Base-by-base conservation (phyloP, 2,797 vertebrate genomes). In the Phylloscopus collybita region DNA sequence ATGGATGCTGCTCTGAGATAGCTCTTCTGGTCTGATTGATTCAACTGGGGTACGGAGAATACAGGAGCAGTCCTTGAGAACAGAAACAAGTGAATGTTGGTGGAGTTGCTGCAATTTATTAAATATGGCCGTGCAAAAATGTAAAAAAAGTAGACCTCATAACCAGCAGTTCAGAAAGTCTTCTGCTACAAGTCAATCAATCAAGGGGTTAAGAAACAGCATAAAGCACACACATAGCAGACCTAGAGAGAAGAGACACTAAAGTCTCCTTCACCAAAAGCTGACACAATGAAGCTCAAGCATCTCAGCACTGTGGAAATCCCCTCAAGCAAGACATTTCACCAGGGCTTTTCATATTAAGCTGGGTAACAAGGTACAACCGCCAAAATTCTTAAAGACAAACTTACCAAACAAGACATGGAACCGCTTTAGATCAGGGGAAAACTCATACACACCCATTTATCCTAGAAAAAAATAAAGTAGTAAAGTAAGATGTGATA, bases 341-440 rank as follows among this genome's bases (percentile, higher is more conserved):
- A 76, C 16, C 17, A 71, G 32, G 57, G 84, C 23, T 50, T 60
- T 87, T 80, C 56, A 60, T 42, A 50, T 50, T 64, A 64, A 83
- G 59, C 53, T 89, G 26, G 7, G 16, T 66, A 69, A 74, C 57
- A 80, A 83, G 27, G 42, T 59, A 67, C 15, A 86, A 42, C 2
- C 3, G 36, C n/a, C 26, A 66, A 73, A 67, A 42, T 45, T 76
- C 53, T 66, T 59, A 93, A 93, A 92, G 51, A 84, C 38, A 70
- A 92, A 96, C 99, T 99, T 98, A 99, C 99, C 99, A 99, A 97
- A 98, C 99, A 99, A 98, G 99, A 99, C 99, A 99, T 99, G 98
- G 98, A 98, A 98, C 98, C 95, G 49, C 97, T 98, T 98, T 97
- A 98, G 97, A 87, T 95, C 96, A 96, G 73, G 88, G 86, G 90